A percentile compares a stretch with the other conserved stretches of the same genome.
phyloP scores from a whole-genome alignment of 1,140 invertebrate genomes.

The Diuraphis noxia region DNA sequence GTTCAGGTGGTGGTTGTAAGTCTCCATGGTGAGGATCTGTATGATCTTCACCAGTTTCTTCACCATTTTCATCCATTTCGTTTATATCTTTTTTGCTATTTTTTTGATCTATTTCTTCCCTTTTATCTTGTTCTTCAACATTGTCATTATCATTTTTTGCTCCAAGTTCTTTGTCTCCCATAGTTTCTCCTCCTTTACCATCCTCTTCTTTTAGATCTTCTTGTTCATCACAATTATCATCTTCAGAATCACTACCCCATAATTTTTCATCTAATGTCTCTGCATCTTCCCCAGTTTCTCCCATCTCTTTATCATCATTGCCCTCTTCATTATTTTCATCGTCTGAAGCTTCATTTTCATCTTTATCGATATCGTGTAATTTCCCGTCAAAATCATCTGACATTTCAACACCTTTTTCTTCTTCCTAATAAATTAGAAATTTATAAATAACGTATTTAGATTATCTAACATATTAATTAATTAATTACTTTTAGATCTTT shows the following conservation, averaged over 20 bases:
- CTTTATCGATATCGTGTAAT: conserved; percentile 77
- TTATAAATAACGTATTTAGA: neutral
- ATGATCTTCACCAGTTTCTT: conserved; percentile 79
- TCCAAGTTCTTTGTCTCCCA: conserved; percentile 64
- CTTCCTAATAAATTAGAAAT: conserved; percentile 65
- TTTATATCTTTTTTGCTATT: conserved; percentile 73
- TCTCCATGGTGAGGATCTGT: conserved; percentile 81
- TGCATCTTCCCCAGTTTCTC: conserved; percentile 81
- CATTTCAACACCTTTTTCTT: conserved; percentile 94
- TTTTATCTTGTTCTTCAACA: conserved; percentile 63
- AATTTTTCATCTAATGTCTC: conserved; percentile 72
- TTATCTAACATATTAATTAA: neutral
- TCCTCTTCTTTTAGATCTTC: conserved; percentile 64
- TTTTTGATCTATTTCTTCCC: conserved; percentile 64
- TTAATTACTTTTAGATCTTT: conserved; percentile 71
- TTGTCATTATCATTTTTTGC: conserved; percentile 67
- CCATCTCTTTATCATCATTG: conserved; percentile 91
- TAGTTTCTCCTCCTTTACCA: conserved; percentile 60
- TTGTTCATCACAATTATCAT: conserved; percentile 68
- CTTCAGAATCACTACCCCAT: conserved; percentile 84
- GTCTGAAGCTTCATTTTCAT: conserved; percentile 67
- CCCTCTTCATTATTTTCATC: conserved; percentile 72
- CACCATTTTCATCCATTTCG: conserved; percentile 78
- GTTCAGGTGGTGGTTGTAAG: conserved; percentile 70
- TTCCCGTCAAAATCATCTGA: conserved; percentile 88